Evolutionary conservation across 2,113 vertebrate genomes (phyloP).

Genomic region (Poeciliopsis occidentalis): DNA sequence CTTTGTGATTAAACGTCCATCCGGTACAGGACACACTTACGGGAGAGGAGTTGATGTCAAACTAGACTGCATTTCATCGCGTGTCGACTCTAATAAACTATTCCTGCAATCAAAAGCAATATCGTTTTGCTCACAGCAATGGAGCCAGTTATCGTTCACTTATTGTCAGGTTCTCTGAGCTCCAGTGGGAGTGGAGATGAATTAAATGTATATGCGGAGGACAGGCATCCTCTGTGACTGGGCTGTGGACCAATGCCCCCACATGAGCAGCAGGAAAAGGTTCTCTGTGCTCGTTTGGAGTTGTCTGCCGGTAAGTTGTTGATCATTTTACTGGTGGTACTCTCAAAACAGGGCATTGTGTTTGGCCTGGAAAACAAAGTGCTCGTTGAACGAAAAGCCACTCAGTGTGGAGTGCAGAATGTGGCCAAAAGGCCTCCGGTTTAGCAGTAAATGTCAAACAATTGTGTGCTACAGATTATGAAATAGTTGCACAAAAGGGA

Average conservation of each 20-base stretch:
- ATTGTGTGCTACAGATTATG: constrained; percentile 4
- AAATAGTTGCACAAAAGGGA: background rate
- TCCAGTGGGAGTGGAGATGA: constrained; percentile 17
- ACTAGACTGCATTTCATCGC: background rate
- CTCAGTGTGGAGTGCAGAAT: constrained; percentile 8
- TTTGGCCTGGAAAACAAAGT: constrained; percentile 20
- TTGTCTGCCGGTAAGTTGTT: constrained; percentile 27
- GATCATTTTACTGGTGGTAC: constrained; percentile 27
- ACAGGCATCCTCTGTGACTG: constrained; percentile 24
- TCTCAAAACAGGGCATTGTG: constrained; percentile 12
- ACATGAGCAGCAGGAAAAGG: constrained; percentile 32
- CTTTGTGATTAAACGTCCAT: constrained; percentile 47
- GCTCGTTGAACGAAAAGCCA: constrained; percentile 9
- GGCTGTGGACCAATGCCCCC: constrained; percentile 14
- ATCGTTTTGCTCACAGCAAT: constrained; percentile 20
- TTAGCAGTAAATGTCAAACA: constrained; percentile 7
- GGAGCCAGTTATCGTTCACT: constrained; percentile 43
- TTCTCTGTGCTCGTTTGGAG: constrained; percentile 42
- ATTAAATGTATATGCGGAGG: constrained; percentile 42
- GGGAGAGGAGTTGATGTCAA: constrained; percentile 15
- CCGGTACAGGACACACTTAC: constrained; percentile 20
- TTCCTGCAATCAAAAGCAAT: constrained; percentile 9
- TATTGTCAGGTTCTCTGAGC: constrained; percentile 22
- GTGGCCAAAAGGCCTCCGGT: background rate
- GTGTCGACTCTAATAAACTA: constrained; percentile 20